Evolutionary conservation across 2,113 vertebrate genomes (phyloP).

Genomic region (Ardeotis arabs): DNA sequence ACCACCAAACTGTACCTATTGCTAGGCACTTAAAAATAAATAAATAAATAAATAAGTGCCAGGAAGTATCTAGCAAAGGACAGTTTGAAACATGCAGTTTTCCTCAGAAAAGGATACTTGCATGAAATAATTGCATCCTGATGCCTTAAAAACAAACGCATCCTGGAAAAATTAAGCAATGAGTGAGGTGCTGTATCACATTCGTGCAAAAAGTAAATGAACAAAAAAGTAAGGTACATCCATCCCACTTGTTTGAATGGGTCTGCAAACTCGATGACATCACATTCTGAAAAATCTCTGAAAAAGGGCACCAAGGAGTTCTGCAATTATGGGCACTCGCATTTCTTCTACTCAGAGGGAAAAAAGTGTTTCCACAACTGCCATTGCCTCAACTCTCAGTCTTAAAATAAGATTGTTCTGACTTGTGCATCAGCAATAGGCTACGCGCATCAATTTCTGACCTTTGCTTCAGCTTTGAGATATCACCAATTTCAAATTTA

Average conservation of each 20-base stretch:
- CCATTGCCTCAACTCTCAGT: not conserved
- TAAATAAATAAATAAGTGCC: not conserved
- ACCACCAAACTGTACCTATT: not conserved
- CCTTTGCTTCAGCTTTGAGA: conserved; percentile 37
- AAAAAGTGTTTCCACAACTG: conserved; percentile 2
- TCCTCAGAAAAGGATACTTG: not conserved
- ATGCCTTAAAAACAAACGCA: fast-evolving
- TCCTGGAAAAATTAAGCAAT: not conserved
- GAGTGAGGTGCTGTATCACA: not conserved
- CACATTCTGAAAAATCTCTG: not conserved
- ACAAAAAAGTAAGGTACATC: not conserved
- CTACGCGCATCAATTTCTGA: conserved; percentile 9
- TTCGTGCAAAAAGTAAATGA: not conserved
- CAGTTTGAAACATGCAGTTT: not conserved
- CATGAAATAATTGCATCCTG: not conserved
- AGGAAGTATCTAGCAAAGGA: not conserved
- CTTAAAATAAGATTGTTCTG: conserved; percentile 20
- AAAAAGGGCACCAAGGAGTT: not conserved
- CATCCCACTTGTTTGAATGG: not conserved
- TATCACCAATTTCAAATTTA: conserved; percentile 22
- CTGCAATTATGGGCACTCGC: not conserved
- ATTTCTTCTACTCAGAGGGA: not conserved
- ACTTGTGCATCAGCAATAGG: conserved; percentile 22
- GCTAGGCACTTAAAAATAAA: not conserved
- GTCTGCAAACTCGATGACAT: not conserved